Evolutionary conservation across 2,888 invertebrate genomes (phyloP), one percentile per base, ranked within the genome.

Genomic region (Caenorhabditis drosophilae): DNA sequence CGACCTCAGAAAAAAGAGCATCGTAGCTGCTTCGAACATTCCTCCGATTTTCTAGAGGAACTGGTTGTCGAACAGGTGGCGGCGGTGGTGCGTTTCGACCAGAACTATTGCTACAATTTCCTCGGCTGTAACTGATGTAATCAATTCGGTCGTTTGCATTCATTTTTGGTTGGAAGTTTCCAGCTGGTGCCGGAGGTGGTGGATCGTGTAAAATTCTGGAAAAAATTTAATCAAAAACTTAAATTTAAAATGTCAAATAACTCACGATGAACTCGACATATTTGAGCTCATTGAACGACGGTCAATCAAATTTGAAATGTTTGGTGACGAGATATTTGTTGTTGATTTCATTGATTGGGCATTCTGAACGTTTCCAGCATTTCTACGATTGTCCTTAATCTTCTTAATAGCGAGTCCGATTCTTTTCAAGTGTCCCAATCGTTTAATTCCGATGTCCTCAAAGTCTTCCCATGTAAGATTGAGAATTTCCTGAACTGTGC

Each of bases 401-500:
- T 95, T 89, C 85, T 96, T 96, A 79, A 97, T 93, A 67, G 97
- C 97, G 83, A 98, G 87, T 84, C 94, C 89, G 77, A 98, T 91
- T 87, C 96, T 93, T 88, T 98, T 98, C 87, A 98, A 96, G 85
- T 98, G 98, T 34, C 98, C 98, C 53, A 87, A 79, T 75, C 85
- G 85, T 60, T 84, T 85, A 40, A 88, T 86, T 40, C 87, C 88
- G 85, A 97, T 93, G 84, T 98, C 97, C 87, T 98, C 97, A 84
- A 98, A 89, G 87, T 98, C 98, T 84, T 98, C 98, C 95, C 96
- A 97, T 61, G 93, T 92, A 53, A 98, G 89, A 84, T 94, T 92
- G 31, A 92, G 92, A 54, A 96, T 92, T 85, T 93, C 91, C 16
- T 62, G 92, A 40, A 98, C 92, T 7, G 92, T 91, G 81, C 91